Evolutionary conservation across 2,797 vertebrate species (phyloP).

Genomic region (Bucorvus abyssinicus): DNA sequence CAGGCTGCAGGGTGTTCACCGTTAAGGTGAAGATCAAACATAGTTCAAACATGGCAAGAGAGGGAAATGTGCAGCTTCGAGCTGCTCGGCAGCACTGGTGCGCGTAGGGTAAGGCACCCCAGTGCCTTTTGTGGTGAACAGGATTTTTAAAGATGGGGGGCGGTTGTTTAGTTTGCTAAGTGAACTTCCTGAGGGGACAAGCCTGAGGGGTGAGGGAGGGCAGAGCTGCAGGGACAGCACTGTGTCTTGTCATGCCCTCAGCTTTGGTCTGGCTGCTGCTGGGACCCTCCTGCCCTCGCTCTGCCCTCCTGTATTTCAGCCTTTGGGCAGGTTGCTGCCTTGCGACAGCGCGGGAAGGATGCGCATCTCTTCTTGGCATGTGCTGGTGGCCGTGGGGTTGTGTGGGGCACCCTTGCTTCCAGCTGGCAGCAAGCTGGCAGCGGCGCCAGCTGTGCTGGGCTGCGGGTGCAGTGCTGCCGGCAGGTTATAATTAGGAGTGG

Average conservation of each 20-base stretch:
- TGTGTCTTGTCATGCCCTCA: rapidly evolving
- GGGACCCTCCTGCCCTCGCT: not conserved
- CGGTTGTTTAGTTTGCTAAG: not conserved
- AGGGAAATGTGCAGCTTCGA: not conserved
- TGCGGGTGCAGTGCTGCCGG: not conserved
- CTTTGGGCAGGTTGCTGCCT: not conserved
- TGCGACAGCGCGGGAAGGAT: rapidly evolving
- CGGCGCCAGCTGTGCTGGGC: not conserved
- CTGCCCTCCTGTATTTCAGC: not conserved
- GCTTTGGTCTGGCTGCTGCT: not conserved
- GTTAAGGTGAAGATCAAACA: not conserved
- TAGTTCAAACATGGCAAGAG: not conserved
- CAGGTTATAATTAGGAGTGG: slow-evolving; percentile 75
- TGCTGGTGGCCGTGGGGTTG: rapidly evolving
- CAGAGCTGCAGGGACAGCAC: not conserved
- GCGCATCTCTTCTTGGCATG: rapidly evolving
- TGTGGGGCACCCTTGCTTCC: not conserved
- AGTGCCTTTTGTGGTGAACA: not conserved
- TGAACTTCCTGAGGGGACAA: not conserved
- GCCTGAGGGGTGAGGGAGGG: too few species aligned
- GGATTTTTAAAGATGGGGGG: not conserved
- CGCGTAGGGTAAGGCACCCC: not conserved
- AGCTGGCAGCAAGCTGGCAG: not conserved
- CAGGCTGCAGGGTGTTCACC: not conserved
- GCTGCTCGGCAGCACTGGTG: rapidly evolving